Conservation (phyloP, 1,140 invertebrate species). For the Augochlora pura region DNA sequence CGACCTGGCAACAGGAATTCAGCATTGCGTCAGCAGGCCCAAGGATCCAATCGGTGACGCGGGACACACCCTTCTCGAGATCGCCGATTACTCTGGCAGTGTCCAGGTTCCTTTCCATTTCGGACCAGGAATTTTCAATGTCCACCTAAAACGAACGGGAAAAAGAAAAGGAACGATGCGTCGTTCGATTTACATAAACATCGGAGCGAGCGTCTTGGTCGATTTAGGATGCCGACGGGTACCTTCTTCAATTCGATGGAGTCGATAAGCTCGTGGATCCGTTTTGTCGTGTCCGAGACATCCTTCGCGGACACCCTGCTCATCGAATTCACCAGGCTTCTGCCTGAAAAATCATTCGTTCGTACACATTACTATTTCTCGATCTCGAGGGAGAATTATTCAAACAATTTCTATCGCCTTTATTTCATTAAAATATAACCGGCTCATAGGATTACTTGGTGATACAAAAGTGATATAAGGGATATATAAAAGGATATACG, state of each 20-base stretch:
- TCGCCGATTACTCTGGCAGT: conserved; percentile 83
- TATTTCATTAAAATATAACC: too few species aligned
- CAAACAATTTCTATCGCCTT: too few species aligned
- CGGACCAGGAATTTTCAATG: conserved; percentile 83
- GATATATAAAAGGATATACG: too few species aligned
- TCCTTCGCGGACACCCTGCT: conserved; percentile 81
- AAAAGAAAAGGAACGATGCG: not conserved
- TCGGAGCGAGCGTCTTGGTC: not conserved
- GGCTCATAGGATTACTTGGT: too few species aligned
- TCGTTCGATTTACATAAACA: not conserved
- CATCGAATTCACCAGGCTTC: conserved; percentile 63
- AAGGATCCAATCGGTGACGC: conserved; percentile 89
- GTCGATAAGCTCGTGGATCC: conserved; percentile 82
- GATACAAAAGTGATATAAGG: too few species aligned
- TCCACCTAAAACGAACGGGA: conserved; percentile 67
- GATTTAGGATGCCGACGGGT: not conserved
- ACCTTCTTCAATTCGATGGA: conserved; percentile 83
- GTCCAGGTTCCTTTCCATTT: conserved; percentile 82
- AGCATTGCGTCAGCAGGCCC: conserved; percentile 87
- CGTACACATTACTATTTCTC: too few species aligned
- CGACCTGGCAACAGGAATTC: conserved; percentile 86
- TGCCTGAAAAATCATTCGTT: conserved; percentile 48
- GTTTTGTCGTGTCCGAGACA: conserved; percentile 82
- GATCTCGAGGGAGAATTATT: too few species aligned
- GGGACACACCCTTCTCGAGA: conserved; percentile 83